Base-by-base conservation (phyloP, 1,140 invertebrate species). In the Calycopis cecrops region DNA sequence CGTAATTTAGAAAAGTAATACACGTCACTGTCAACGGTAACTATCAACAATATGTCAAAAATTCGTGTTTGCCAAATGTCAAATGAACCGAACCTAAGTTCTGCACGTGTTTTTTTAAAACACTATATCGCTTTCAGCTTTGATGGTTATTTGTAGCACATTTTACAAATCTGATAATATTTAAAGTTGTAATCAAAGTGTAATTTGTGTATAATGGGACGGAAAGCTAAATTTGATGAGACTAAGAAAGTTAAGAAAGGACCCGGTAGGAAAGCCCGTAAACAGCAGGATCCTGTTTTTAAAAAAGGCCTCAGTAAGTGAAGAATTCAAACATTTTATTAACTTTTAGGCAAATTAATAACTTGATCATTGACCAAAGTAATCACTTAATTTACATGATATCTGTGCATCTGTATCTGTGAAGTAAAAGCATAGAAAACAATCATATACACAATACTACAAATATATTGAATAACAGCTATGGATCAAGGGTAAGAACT, bases 221-320 rank as follows among this genome's bases (percentile, higher is more conserved):
- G 96, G 38, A 97, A 96, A 90, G 94, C 92, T 21, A 94, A 95
- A 69, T 97, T 93, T 75, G 88, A 89, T 65, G 90, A 90, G 61
- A 90, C 91, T 35, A 91, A 91, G 61, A 90, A 91, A 50, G 82
- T 88, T n/a, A 94, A 95, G 67, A 94, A 91, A 79, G 96, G 95
- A 7, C 94, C 93, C 28, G 96, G 95, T 0, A 90, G 92, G 59
- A 98, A 97, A 88, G 89, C 94, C 0, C 93, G 92, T 62, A 97
- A 97, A 79, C 96, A 97, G 71, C 90, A 91, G 52, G 91, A 94
- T 63, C 96, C 96, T 8, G 86, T 87, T 47, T 93, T 96, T 74
- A 90, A 91, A 61, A 89, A 90, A 65, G 85, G 88, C 69, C 70
- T 92, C 38, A 38, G 84, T 87, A 69, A 79, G 84, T 85, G 55